Conservation (phyloP, 2,797 vertebrate species). For the Urophycis tenuis region DNA sequence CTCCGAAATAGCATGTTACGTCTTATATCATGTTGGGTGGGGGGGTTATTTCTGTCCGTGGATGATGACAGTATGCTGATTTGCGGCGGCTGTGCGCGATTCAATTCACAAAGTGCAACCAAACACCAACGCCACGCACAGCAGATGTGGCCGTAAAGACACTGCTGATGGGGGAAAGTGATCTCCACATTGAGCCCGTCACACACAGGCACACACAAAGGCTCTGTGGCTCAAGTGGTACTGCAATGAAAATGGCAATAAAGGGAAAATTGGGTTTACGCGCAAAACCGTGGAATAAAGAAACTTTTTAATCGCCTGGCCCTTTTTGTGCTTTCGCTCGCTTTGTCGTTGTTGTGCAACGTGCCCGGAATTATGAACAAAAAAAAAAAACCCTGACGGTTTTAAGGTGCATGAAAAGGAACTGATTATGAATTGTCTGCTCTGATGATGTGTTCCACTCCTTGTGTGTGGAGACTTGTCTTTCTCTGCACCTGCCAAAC, state of each 20-base stretch:
- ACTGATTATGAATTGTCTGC: not conserved
- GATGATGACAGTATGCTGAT: constrained; percentile 47
- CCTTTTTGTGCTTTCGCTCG: not conserved
- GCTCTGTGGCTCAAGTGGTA: constrained; percentile 1
- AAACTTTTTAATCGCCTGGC: not conserved
- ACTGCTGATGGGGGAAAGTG: constrained; percentile 28
- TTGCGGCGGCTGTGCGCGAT: constrained; percentile 29
- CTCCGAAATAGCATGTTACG: constrained; percentile 38
- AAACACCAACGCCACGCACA: constrained; percentile 26
- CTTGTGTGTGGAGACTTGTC: not conserved
- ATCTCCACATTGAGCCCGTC: constrained; percentile 25
- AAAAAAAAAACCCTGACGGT: not conserved
- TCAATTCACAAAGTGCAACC: constrained; percentile 39
- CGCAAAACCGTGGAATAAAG: not conserved
- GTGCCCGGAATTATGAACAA: no score
- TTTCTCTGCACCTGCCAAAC: not conserved
- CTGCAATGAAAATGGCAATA: constrained; percentile 14
- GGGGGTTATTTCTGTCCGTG: constrained; percentile 39
- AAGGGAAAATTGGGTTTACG: not conserved
- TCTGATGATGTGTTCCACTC: not conserved
- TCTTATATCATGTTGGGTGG: constrained; percentile 30
- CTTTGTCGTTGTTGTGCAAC: not conserved
- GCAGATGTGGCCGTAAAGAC: constrained; percentile 44
- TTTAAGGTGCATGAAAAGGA: not conserved
- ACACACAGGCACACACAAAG: constrained; percentile 29